phyloP scores from a whole-genome alignment of 2,888 invertebrate species.

The Drosophila diplacantha region DNA sequence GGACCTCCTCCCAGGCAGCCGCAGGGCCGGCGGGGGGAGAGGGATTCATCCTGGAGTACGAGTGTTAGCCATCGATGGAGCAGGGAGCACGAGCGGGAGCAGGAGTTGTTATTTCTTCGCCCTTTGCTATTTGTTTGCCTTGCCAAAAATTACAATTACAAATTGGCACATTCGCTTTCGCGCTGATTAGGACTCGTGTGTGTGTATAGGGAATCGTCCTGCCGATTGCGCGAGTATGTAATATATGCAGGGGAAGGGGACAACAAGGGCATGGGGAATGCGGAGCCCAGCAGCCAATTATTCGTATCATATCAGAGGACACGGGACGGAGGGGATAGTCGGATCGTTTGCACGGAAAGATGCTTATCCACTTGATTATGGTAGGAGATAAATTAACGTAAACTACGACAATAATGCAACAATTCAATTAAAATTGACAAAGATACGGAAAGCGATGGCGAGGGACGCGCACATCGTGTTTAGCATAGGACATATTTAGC shows the following conservation, averaged over 20 bases:
- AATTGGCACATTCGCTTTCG: conserved; percentile 59
- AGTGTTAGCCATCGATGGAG: conserved; percentile 73
- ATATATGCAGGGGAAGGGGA: conserved; percentile 17
- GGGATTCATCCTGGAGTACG: conserved; percentile 75
- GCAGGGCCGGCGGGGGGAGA: conserved; percentile 48
- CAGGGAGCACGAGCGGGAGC: neutral
- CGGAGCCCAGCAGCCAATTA: conserved; percentile 32
- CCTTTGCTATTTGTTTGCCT: conserved; percentile 39
- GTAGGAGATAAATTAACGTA: conserved; percentile 65
- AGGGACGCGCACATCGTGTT: conserved; percentile 32
- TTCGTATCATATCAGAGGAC: conserved; percentile 40
- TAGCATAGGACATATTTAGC: conserved; percentile 28
- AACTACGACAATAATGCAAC: conserved; percentile 77
- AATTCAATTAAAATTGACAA: conserved; percentile 72
- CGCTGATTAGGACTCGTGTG: conserved; percentile 22
- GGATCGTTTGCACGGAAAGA: conserved; percentile 26
- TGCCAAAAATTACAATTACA: conserved; percentile 61
- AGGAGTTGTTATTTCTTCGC: conserved; percentile 29
- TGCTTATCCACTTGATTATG: conserved; percentile 39
- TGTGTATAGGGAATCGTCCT: conserved; percentile 15
- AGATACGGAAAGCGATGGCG: conserved; percentile 28
- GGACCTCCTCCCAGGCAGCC: conserved; percentile 28
- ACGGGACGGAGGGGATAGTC: conserved; percentile 5
- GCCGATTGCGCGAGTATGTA: conserved; percentile 22
- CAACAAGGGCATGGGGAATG: neutral